Percentiles rank a stretch among this genome's conserved stretches.
These are phyloP conservation scores for Anaspis maculata DNA, from an alignment of 2,888 invertebrate genomes.

Conservation along the genomic window DNA sequence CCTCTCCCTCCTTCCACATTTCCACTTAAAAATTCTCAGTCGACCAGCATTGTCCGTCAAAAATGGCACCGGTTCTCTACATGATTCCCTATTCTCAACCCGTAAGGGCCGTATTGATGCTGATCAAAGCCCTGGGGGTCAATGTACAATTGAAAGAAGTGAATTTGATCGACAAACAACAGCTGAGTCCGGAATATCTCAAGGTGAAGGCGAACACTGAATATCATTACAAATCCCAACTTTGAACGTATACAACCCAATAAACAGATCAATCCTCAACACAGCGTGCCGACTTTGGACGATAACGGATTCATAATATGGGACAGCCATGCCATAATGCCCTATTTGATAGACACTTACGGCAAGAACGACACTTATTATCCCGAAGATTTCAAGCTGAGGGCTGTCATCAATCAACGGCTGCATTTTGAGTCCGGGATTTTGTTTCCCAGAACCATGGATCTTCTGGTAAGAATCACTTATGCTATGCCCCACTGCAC, in stretches of 20 bases:
- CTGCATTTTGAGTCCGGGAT: constrained; percentile 48
- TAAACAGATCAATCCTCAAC: constrained; percentile 57
- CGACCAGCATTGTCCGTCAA: no score
- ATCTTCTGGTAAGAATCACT: not conserved
- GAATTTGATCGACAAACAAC: constrained; percentile 38
- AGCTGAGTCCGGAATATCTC: constrained; percentile 37
- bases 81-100: constrained; percentile 43
- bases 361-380: constrained; percentile 47
- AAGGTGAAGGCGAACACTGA: constrained; percentile 33
- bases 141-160: constrained; percentile 40
- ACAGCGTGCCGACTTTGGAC: constrained; percentile 55
- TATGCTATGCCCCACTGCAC: no score
- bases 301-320: constrained; percentile 48
- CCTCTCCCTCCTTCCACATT: no score
- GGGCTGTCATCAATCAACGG: constrained; percentile 47
- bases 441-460: not conserved
- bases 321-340: constrained; percentile 60
- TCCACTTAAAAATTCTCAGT: no score
- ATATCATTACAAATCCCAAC: constrained; percentile 5
- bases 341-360: constrained; percentile 55
- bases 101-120: constrained; percentile 42
- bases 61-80: constrained; percentile 38
- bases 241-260: no score
- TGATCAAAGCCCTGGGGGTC: constrained; percentile 41
- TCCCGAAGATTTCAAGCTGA: constrained; percentile 44